Base-by-base conservation (phyloP, 2,888 invertebrate species). In the Ichneumon xanthorius region DNA sequence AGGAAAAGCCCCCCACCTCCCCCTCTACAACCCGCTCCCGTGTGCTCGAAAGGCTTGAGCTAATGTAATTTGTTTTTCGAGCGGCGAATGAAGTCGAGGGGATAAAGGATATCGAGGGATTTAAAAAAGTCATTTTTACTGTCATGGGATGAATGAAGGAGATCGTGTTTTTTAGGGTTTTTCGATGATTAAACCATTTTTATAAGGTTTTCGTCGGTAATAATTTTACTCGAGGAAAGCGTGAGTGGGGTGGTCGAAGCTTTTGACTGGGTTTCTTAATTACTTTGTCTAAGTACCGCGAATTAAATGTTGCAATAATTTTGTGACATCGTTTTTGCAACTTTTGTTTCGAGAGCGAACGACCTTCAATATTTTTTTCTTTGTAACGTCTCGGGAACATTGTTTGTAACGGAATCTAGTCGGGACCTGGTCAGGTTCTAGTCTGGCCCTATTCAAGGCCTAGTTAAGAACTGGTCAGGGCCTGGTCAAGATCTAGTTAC, bases 1-100 rank as follows among this genome's bases (percentile, higher is more conserved):
- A 61, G 75, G 75, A 61, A 75, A 75, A 63, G 22, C 45, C 4
- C 16, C 16, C 45, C 4, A 14, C 14, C 45, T 16, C 14, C 16
- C 45, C 14, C 40, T 2, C 2, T 11, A 4, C 45, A 16, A 48
- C 45, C 45, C 45, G 16, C 16, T 48, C 45, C 45, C 4, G 14
- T 4, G 45, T 16, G 45, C 45, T 48, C 16, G 45, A 26, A 26
- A 55, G 55, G 22, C 26, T 58, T 11, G 58, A 26, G 22, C 22
- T 58, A 58, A 58, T 58, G 58, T 58, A 58, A 58, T 58, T 58
- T 58, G 58, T 58, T 58, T 58, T 22, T 22, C 22, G 58, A 26
- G 26, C 22, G 22, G 26, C 22, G 22, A 58, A 58, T 11, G 58
- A 58, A 48, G 14, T 48, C 45, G 22, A 58, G 26, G 26, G 11